Base-by-base conservation (phyloP, 2,797 vertebrate genomes). In the Epinephelus malabaricus region DNA sequence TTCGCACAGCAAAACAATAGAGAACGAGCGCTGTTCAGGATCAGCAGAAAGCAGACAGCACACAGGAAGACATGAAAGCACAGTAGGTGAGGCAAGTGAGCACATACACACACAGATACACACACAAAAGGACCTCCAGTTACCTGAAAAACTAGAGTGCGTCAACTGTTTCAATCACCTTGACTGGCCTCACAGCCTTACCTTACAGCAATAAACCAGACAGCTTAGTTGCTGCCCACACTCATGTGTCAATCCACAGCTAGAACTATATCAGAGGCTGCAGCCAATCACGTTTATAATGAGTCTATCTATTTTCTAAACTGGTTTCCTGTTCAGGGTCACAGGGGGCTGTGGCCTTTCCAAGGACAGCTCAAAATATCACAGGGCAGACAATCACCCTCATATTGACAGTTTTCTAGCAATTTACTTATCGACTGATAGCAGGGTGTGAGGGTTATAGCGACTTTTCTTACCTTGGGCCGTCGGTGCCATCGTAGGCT, bases 401-500 rank as follows among this genome's bases (percentile, higher is more conserved):
- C 14, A 6, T 50, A 77, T 49, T 45, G 30, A 34, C 6, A 73
- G 55, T 47, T 73, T 54, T 54, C 7, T 27, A 64, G 30, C 11
- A 58, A 45, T 58, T 25, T 38, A 51, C 34, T 66, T 21, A 40
- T 10, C 2, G 2, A 72, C 14, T 0, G 0, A 66, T 63, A 4
- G 23, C 55, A 47, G 49, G 62, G 43, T 47, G 11, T 18, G 15
- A 71, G 40, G 38, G 38, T 69, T 50, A 43, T 2, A 46, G 58
- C 19, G 14, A 23, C 11, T 43, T 19, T 19, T 69, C 94, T 92
- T 95, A 96, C 96, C 96, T 97, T 82, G 97, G 96, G 67, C 96
- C 96, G 65, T 98, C 97, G 0, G 96, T 96, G 88, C 97, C 97
- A 55, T 98, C 97, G 1, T 98, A 98, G 50, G 97, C 97, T 84